Evolutionary conservation across 1,140 invertebrate genomes (phyloP), one percentile per base, ranked within the genome.

Genomic region (Sarcophaga peregrina): DNA sequence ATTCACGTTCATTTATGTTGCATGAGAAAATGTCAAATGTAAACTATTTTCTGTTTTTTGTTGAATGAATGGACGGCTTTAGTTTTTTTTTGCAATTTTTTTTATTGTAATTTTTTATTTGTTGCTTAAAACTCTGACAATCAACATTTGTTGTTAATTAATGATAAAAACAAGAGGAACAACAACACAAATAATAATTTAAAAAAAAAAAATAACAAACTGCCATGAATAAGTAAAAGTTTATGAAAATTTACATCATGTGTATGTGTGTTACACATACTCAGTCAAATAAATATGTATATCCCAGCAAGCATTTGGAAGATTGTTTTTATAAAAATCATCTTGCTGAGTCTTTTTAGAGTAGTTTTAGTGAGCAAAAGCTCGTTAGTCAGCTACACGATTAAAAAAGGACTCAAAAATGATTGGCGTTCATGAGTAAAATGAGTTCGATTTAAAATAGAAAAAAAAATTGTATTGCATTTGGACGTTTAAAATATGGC

Each of bases 131-230:
- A 17, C 58, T 20, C 11, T 68, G 58, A 68, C 58, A 68, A 68
- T 68, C 58, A 68, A 68, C 58, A 68, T 68, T 68, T 68, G 58
- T 5, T 68, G 58, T 68, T 68, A 68, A 68, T 68, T 68, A 68
- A 68, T 68, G 58, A 68, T 68, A 68, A 68, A 17, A 62, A 62
- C 13, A 13, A 62, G 15, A 17, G 8, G 20, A 62, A 17, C 13
- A n/a, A n/a, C n/a, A n/a, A n/a, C n/a, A n/a, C n/a, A n/a, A n/a
- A n/a, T n/a, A n/a, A n/a, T n/a, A n/a, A n/a, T n/a, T n/a, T n/a
- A n/a, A n/a, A n/a, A n/a, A n/a, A n/a, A n/a, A 17, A 13, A 62
- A 62, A 62, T 17, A 62, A 62, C 4, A 62, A 62, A 62, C 5
- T 58, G n/a, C 52, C 52, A 58, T 58, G 52, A 58, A 58, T 58